A percentile compares a stretch with the other conserved stretches of the same genome.
Conservation (phyloP, 2,113 vertebrate genomes). For the Malurus elegans region DNA sequence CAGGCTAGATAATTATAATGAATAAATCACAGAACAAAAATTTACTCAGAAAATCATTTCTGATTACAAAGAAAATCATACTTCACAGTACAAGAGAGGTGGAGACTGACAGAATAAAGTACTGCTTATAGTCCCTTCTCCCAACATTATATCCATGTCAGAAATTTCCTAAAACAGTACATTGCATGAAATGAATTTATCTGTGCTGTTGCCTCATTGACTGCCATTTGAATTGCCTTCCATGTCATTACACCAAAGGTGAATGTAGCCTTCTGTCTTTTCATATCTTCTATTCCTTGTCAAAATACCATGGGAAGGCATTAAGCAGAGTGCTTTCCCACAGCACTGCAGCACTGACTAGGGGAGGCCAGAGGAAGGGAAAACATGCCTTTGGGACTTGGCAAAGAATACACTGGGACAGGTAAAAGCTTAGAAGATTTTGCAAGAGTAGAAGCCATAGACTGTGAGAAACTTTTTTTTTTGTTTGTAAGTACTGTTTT, state of each 20-base stretch:
- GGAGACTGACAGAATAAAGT: background rate
- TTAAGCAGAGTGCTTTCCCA: conserved; percentile 17
- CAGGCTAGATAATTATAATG: background rate
- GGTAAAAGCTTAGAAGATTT: conserved; percentile 43
- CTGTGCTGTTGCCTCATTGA: background rate
- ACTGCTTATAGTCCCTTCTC: background rate
- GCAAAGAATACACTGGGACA: conserved; percentile 17
- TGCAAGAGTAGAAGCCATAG: background rate
- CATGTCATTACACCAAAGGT: background rate
- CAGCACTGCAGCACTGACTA: background rate
- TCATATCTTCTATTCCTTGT: background rate
- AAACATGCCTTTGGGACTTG: background rate
- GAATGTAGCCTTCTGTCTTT: background rate
- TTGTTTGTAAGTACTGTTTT: conserved; percentile 71
- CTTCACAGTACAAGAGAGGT: background rate
- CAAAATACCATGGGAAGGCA: background rate
- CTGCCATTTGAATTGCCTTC: background rate
- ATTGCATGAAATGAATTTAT: background rate
- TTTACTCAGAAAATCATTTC: background rate
- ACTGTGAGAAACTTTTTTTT: conserved; percentile 25
- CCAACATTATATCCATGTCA: background rate
- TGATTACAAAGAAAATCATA: background rate
- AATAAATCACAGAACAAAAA: background rate
- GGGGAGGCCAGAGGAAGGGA: background rate
- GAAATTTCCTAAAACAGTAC: background rate